Percentiles rank a stretch among this genome's conserved stretches.
These are phyloP conservation scores for Isichthys henryi DNA, from an alignment of 2,113 vertebrate genomes.

Conservation along the genomic window DNA sequence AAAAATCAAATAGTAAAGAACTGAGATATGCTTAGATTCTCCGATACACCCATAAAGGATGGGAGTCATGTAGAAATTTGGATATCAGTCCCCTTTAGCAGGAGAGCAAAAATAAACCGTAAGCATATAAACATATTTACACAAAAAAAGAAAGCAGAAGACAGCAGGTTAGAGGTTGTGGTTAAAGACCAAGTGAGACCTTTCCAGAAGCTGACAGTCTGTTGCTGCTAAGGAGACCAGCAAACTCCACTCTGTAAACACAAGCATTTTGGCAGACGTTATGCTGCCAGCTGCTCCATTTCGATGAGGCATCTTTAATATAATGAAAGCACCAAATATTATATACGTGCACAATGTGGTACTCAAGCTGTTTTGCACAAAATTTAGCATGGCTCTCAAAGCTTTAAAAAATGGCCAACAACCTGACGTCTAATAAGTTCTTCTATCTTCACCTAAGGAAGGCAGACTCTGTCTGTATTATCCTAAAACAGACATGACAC, in stretches of 20 bases:
- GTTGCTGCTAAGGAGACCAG: background rate
- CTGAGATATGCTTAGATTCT: background rate
- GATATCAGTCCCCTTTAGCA: background rate
- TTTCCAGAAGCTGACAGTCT: background rate
- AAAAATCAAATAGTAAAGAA: background rate
- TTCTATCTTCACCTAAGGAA: background rate
- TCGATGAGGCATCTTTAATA: background rate
- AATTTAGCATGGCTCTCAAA: background rate
- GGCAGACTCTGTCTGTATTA: background rate
- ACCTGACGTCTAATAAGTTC: background rate
- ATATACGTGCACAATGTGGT: no score
- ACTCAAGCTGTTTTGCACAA: background rate
- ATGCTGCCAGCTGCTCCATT: background rate
- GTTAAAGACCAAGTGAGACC: background rate
- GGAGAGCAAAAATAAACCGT: background rate
- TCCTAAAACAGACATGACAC: background rate
- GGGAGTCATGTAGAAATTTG: background rate
- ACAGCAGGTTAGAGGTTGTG: background rate
- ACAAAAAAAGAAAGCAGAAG: background rate
- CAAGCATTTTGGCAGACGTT: background rate
- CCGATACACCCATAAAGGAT: background rate
- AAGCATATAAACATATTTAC: background rate
- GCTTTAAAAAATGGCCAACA: background rate
- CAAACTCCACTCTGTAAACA: background rate
- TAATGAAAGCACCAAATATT: background rate